Conservation (phyloP, 2,797 vertebrate genomes). For the Brotula barbata region DNA sequence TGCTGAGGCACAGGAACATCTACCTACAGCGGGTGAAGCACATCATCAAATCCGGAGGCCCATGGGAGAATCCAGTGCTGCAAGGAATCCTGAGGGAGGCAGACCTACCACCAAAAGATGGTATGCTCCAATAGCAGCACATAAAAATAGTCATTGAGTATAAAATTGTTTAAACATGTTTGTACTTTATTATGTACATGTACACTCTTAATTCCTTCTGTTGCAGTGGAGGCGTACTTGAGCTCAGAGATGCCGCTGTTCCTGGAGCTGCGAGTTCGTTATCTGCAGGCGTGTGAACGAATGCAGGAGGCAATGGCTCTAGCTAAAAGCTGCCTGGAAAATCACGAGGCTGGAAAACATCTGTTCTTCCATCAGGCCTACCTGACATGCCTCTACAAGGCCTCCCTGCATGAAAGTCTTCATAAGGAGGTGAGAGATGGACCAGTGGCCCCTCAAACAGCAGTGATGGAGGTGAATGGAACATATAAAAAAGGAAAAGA, state of each 20-base stretch:
- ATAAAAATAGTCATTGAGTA: too few species aligned
- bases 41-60: conserved; percentile 93
- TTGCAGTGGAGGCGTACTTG: conserved; percentile 90
- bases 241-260: conserved; percentile 92
- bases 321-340: conserved; percentile 91
- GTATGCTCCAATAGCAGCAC: conserved; percentile 65
- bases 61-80: conserved; percentile 93
- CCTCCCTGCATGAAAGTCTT: conserved; percentile 88
- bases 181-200: neutral
- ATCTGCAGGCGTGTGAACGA: conserved; percentile 96
- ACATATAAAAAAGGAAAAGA: too few species aligned
- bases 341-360: conserved; percentile 86
- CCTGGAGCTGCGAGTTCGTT: conserved; percentile 96
- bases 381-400: conserved; percentile 94
- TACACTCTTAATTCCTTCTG: conserved; percentile 9
- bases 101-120: conserved; percentile 83
- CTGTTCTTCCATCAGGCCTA: conserved; percentile 97
- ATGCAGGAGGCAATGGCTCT: conserved; percentile 93
- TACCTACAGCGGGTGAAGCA: conserved; percentile 92
- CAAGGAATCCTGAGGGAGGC: conserved; percentile 91
- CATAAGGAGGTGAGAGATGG: conserved; percentile 85
- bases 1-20: conserved; percentile 89
- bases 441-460: neutral
- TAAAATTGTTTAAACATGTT: neutral
- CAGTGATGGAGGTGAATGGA: neutral